phyloP scores from a whole-genome alignment of 2,113 vertebrate genomes.

The Mixornis gularis region DNA sequence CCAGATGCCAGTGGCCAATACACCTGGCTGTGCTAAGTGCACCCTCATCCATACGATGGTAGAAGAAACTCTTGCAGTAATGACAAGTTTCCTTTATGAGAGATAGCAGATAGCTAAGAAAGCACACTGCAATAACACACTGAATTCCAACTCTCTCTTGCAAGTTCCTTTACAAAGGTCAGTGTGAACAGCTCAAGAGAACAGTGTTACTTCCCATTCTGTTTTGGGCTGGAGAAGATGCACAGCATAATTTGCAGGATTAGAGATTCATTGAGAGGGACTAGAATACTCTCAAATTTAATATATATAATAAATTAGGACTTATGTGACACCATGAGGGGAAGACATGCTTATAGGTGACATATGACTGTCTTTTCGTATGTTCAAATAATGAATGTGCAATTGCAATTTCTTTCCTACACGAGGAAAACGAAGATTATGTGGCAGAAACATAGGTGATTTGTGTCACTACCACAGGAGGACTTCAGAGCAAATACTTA shows the following conservation, averaged over 20 bases:
- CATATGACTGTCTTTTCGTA: not conserved
- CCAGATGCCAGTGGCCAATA: accelerated
- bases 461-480: not conserved
- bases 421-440: accelerated
- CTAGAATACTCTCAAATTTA: not conserved
- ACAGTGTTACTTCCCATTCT: not conserved
- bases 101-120: not conserved
- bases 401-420: not conserved
- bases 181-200: not conserved
- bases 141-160: not conserved
- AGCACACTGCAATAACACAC: not conserved
- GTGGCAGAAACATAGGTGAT: not conserved
- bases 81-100: not conserved
- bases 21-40: not conserved
- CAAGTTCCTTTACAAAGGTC: not conserved
- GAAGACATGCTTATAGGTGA: not conserved
- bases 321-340: not conserved
- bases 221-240: not conserved
- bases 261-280: not conserved
- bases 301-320: not conserved
- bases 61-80: not conserved
- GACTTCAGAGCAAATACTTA: not conserved
- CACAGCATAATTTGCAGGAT: not conserved
- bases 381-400: not conserved
- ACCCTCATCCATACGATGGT: not conserved